phyloP scores from a whole-genome alignment of 2,888 invertebrate genomes.

The Cosmorhoe ocellata region DNA sequence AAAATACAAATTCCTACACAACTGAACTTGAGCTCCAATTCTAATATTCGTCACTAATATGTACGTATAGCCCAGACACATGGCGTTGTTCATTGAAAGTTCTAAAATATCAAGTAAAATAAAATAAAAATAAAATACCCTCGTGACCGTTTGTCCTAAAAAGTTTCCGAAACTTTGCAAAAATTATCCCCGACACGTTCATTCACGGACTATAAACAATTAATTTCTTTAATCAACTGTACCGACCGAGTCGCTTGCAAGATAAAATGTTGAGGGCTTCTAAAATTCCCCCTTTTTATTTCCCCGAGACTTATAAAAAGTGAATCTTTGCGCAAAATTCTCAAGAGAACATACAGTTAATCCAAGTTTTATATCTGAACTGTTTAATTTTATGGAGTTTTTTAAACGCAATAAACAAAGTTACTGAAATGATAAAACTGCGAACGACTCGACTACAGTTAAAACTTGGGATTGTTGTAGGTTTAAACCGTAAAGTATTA shows the following conservation, averaged over 20 bases:
- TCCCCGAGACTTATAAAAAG: slow-evolving; percentile 27
- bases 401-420: slow-evolving; percentile 33
- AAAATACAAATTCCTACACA: too few relatives aligned
- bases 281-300: slow-evolving; percentile 35
- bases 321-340: slow-evolving; percentile 23
- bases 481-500: slow-evolving; percentile 20
- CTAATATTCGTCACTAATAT: too few relatives aligned
- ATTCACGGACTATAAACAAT: slow-evolving; percentile 53
- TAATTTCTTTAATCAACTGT: slow-evolving; percentile 64
- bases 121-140: slow-evolving; percentile 27
- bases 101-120: slow-evolving; percentile 30
- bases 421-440: slow-evolving; percentile 30
- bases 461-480: slow-evolving; percentile 18
- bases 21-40: too few relatives aligned
- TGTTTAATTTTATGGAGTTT: slow-evolving; percentile 30
- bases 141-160: slow-evolving; percentile 25
- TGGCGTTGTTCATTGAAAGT: slow-evolving; percentile 37
- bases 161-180: slow-evolving; percentile 24
- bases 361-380: slow-evolving; percentile 26
- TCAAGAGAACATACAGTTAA: slow-evolving; percentile 20
- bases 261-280: slow-evolving; percentile 38
- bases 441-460: slow-evolving; percentile 10
- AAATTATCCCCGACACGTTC: slow-evolving; percentile 53
- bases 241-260: slow-evolving; percentile 33
- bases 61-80: slow-evolving; percentile 8